Evolutionary conservation across 2,113 vertebrate species (phyloP), one percentile per base, ranked within the genome.

Genomic region (Spermophilus dauricus): DNA sequence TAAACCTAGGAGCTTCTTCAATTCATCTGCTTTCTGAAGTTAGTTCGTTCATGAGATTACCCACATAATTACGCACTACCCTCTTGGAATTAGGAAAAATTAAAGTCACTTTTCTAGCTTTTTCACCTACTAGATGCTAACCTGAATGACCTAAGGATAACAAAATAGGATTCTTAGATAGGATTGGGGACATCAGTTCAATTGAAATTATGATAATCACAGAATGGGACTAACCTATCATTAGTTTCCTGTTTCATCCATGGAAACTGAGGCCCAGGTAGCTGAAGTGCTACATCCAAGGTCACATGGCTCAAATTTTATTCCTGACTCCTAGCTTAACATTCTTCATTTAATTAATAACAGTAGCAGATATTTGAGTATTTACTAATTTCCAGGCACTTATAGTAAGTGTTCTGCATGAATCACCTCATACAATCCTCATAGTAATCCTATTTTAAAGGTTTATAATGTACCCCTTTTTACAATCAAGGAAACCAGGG

Each of bases 311-410:
- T 86, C 17, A 51, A 86, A 58, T 39, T 39, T 8, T 28, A 45
- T 51, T 70, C 58, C 45, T 86, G 37, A 67, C 9, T 86, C 24
- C 73, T 26, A 39, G 48, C 1, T 30, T 37, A 72, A 22, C 22
- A 30, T 32, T 80, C 48, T 56, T 73, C 32, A 30, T 53, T 82
- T 72, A 91, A 58, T 72, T 78, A 86, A 48, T 69, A 76, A 94
- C 5, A 78, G 53, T 30, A 76, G 67, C 28, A 51, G 37, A 75
- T 17, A 39, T 42, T 39, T 42, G 22, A 88, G 10, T 80, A 86
- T 85, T 77, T 95, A 77, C 34, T 56, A 91, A 91, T 58, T 82
- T 94, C 28, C n/a, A 94, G 73, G 37, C 28, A 82, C 61, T 56
- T 45, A 4, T 37, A 81, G 2, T 42, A 86, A 95, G 20, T 83